Base-by-base conservation (phyloP, 2,113 vertebrate genomes). In the Pterocles orientalis region DNA sequence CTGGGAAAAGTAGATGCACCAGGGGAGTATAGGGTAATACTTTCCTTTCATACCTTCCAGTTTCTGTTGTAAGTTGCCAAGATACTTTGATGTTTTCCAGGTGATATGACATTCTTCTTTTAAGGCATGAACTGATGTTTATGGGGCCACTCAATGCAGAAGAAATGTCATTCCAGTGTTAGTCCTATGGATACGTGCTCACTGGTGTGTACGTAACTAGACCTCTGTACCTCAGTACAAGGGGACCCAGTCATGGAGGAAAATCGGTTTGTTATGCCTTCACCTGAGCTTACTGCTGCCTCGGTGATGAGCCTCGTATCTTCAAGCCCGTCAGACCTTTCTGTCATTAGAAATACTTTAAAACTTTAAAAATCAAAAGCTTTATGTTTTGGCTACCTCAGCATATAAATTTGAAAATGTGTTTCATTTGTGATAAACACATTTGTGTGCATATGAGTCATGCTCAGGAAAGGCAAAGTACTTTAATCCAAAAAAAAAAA, bases 371-470 rank as follows among this genome's bases (percentile, higher is more conserved):
- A 95, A 62, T 54, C 36, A 61, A 92, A 88, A 90, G 48, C 56
- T 76, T 82, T 70, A 47, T 66, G 23, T 65, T 96, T 94, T 82
- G 61, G n/a, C 64, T 94, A 89, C 78, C 57, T 81, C 60, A 88
- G 82, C 82, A 75, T 68, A 48, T 62, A 92, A 83, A 83, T 83
- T 79, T 90, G 60, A 95, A 86, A 92, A 90, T 66, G 50, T 86
- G 64, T 70, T 92, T 93, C 54, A 60, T 75, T 78, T 90, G 65
- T 86, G 92, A 86, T 86, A 88, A 93, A 62, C 24, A 28, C 47
- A 43, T 48, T 89, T 82, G 69, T 86, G 54, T 94, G 34, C 43
- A 12, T 60, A 34, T 80, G 91, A 94, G 48, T 94, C 72, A 93
- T 71, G 56, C 62, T 43, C 31, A 12, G 58, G 50, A 89, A 88